Evolutionary conservation across 30 jellyfish, hydroid and myxozoan genomes (phyloP), one percentile per base, ranked within the genome.

Genomic region (Chironex yamaguchii): DNA sequence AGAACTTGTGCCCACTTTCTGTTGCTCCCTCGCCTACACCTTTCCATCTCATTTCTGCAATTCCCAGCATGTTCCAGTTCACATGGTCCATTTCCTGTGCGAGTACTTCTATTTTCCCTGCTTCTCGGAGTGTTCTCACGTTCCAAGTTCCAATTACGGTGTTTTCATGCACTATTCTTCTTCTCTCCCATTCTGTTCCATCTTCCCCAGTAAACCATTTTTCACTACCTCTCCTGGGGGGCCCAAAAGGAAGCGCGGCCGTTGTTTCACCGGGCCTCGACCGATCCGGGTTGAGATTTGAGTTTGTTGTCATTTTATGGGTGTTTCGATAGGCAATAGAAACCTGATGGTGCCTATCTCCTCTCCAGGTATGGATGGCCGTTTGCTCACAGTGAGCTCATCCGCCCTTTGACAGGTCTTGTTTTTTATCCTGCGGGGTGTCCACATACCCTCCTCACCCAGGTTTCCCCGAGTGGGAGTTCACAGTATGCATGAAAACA

Each of bases 11-110:
- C 1, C 90, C 62, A 9, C n/a, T n/a, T 48, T n/a, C 62, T 48
- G 62, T 48, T 9, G n/a, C 62, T 48, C 14, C 62, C n/a, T 48
- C 62, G n/a, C 62, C 62, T 9, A 48, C n/a, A n/a, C 62, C 62
- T n/a, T 48, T 48, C 62, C 90, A 78, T 11, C 90, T 25, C 71
- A 78, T 31, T n/a, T 78, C 90, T 13, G 71, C 36, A 1, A 78
- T 30, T 27, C 70, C 90, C 23, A 78, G 69, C 0, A 78, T 62
- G 70, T 78, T 32, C 83, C 90, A 78, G 13, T 24, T 66, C 63
- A 66, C 11, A 23, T 6, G 4, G 63, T 66, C 22, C 79, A 66
- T 66, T 63, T 66, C 79, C 17, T 66, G 9, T 11, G 30, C 79
- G 21, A 66, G 22, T 3, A 66, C 65, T 22, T 66, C 79, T 22